These are phyloP conservation scores for Bovichtus diacanthus DNA, from an alignment of 2,797 vertebrate genomes.

Conservation along the genomic window DNA sequence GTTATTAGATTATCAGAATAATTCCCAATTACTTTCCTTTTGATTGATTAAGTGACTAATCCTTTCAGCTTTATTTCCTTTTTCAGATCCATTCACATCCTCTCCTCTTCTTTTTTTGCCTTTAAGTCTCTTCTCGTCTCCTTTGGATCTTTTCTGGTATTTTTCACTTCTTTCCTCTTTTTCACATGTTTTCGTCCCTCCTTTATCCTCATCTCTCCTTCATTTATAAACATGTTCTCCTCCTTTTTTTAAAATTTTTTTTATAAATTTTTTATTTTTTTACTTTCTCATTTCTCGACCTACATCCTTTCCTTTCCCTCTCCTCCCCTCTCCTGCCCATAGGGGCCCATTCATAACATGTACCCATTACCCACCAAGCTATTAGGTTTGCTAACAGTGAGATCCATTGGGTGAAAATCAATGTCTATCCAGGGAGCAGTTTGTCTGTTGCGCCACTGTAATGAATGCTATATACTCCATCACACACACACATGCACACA, in stretches of 20 bases:
- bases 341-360: constrained; percentile 81
- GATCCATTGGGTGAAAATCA: constrained; percentile 85
- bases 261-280: neutral
- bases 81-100: neutral
- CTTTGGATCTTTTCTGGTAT: neutral
- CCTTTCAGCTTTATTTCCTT: neutral
- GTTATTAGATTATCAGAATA: neutral
- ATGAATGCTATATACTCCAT: constrained; percentile 73
- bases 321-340: constrained; percentile 45
- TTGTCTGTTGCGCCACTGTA: constrained; percentile 79
- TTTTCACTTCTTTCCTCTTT: neutral
- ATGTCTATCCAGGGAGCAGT: constrained; percentile 82
- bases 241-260: no score
- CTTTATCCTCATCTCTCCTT: neutral
- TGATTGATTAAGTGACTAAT: neutral
- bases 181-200: accelerated
- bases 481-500: constrained; percentile 30
- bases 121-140: neutral
- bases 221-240: neutral
- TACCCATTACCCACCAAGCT: constrained; percentile 81
- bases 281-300: neutral
- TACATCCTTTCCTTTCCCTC: neutral
- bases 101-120: neutral
- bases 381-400: constrained; percentile 84
- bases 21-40: neutral